A percentile compares a stretch with the other conserved stretches of the same genome.
Conservation (phyloP, 37 sponge, comb jelly and placozoan genomes). For the Tethya wilhelma region DNA sequence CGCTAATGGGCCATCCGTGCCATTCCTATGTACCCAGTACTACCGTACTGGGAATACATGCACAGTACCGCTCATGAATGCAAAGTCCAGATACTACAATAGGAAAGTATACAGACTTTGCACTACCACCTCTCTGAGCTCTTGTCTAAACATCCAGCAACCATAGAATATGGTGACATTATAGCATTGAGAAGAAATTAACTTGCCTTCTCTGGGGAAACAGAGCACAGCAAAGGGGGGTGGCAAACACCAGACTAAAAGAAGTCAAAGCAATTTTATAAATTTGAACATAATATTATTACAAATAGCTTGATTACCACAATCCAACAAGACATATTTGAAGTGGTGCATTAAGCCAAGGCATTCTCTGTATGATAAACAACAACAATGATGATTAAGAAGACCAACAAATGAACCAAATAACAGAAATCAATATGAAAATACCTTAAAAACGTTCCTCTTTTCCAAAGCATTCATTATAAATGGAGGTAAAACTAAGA, state of each 20-base stretch:
- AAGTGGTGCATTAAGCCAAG: slow-evolving; percentile 81
- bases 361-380: slow-evolving; percentile 52
- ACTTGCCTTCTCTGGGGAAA: slow-evolving; percentile 90
- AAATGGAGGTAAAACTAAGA: slow-evolving; percentile 80
- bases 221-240: slow-evolving; percentile 98
- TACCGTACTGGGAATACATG: too few species aligned
- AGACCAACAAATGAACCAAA: neutral
- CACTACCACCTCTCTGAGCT: too few species aligned
- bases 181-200: neutral
- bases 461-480: slow-evolving; percentile 84
- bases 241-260: slow-evolving; percentile 88
- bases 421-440: neutral
- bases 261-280: neutral
- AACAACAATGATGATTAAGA: neutral
- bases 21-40: too few species aligned
- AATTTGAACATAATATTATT: neutral
- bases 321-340: slow-evolving; percentile 84
- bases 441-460: slow-evolving; percentile 56
- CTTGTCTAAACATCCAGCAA: too few species aligned
- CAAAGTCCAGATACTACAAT: too few species aligned
- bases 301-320: slow-evolving; percentile 43
- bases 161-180: neutral
- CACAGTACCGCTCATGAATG: too few species aligned
- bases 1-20: too few species aligned
- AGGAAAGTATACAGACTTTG: too few species aligned